These are phyloP conservation scores for Cecidostiba fungosa DNA, from an alignment of 2,888 invertebrate genomes.

Conservation along the genomic window DNA sequence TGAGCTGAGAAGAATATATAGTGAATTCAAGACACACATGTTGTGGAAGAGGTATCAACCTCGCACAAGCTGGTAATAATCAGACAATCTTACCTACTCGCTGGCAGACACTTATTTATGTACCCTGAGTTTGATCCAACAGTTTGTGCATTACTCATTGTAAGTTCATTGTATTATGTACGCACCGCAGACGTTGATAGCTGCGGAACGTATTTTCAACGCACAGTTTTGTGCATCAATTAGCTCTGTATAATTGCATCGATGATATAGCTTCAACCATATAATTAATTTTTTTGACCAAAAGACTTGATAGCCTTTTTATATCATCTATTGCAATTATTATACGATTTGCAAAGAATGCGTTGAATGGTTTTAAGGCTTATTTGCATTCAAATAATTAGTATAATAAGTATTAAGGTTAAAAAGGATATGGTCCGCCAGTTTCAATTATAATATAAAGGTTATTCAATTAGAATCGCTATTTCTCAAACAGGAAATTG, in stretches of 20 bases:
- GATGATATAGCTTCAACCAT: not conserved
- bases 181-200: not conserved
- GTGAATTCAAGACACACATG: not conserved
- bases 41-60: constrained; percentile 9
- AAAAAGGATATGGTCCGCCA: no score
- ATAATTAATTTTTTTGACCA: not conserved
- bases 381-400: no score
- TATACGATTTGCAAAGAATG: no score
- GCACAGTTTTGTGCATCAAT: not conserved
- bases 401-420: no score
- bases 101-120: constrained; percentile 43
- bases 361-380: no score
- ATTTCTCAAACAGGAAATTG: no score
- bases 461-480: no score
- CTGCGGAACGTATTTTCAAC: not conserved
- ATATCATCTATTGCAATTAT: not conserved
- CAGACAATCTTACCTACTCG: constrained; percentile 27
- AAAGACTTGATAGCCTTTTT: no score
- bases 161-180: not conserved
- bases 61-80: constrained; percentile 11
- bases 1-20: not conserved
- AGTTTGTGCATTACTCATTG: constrained; percentile 31
- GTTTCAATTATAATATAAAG: no score
- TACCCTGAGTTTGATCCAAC: constrained; percentile 5
- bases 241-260: not conserved